Conservation (phyloP, 2,797 vertebrate species). For the Setipinna tenuifilis region DNA sequence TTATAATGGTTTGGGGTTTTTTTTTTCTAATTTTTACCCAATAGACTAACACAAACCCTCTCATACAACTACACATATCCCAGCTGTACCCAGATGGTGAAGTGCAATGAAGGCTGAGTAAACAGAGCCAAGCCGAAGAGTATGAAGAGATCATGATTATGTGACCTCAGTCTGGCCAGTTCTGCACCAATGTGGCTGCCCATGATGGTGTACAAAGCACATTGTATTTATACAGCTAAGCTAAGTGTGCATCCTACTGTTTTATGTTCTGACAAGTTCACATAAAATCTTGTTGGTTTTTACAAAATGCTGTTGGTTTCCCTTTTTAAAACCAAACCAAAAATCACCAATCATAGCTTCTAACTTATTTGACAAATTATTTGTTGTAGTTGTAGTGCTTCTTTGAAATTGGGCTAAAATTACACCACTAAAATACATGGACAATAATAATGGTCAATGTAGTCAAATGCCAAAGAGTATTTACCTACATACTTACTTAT, state of each 20-base stretch:
- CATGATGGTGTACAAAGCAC: background rate
- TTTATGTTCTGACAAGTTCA: background rate
- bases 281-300: too few species aligned
- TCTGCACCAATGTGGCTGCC: background rate
- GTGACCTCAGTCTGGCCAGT: background rate
- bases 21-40: slow-evolving; percentile 66
- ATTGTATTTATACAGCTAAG: background rate
- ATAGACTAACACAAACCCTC: slow-evolving; percentile 61
- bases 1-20: slow-evolving; percentile 81
- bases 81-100: slow-evolving; percentile 35
- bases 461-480: too few species aligned
- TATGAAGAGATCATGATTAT: slow-evolving; percentile 9
- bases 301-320: too few species aligned
- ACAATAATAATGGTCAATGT: too few species aligned
- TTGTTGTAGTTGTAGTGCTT: too few species aligned
- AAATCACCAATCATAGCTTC: too few species aligned
- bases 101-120: slow-evolving; percentile 39
- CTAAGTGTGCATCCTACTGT: background rate
- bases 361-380: too few species aligned
- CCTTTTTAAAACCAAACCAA: too few species aligned
- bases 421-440: too few species aligned
- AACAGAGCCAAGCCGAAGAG: background rate
- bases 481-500: too few species aligned
- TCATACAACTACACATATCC: slow-evolving; percentile 45
- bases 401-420: too few species aligned